Conservation (phyloP, 2,888 invertebrate genomes). For the Aleiodes leptofemur region DNA sequence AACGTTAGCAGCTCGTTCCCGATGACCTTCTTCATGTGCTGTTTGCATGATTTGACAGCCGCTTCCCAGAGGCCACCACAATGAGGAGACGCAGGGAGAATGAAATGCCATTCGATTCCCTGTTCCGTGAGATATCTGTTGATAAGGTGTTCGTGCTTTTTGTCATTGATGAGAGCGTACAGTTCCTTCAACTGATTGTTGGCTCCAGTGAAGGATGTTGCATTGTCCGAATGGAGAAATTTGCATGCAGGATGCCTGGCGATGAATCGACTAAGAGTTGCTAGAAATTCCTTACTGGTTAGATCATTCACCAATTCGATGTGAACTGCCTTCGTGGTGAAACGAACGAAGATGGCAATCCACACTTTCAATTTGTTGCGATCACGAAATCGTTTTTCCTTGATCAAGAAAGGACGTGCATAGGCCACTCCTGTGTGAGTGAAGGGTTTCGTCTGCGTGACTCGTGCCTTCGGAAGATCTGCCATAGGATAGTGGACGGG, state of each 20-base stretch:
- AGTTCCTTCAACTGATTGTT: slow-evolving; percentile 46
- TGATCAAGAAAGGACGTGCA: slow-evolving; percentile 51
- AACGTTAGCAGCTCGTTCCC: slow-evolving; percentile 52
- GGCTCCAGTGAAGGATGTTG: slow-evolving; percentile 50
- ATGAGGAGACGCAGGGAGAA: slow-evolving; percentile 56
- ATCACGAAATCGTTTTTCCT: slow-evolving; percentile 51
- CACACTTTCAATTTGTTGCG: slow-evolving; percentile 45
- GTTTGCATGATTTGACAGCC: slow-evolving; percentile 59
- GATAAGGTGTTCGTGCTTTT: slow-evolving; percentile 5
- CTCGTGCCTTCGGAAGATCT: slow-evolving; percentile 8
- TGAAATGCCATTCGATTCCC: slow-evolving; percentile 57
- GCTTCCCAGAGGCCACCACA: slow-evolving; percentile 61
- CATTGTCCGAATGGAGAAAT: slow-evolving; percentile 49
- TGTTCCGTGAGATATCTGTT: slow-evolving; percentile 8
- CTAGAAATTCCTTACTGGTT: slow-evolving; percentile 33
- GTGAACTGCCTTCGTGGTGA: slow-evolving; percentile 38
- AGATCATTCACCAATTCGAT: slow-evolving; percentile 38
- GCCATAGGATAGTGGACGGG: slow-evolving; percentile 19
- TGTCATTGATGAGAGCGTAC: slow-evolving; percentile 15
- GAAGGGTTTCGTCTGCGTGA: slow-evolving; percentile 17
- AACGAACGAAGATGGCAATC: slow-evolving; percentile 37
- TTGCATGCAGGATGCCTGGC: slow-evolving; percentile 12
- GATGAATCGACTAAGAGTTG: slow-evolving; percentile 10
- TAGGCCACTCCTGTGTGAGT: slow-evolving; percentile 49
- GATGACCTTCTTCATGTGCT: slow-evolving; percentile 55